Evolutionary conservation across 2,113 vertebrate species (phyloP).

Genomic region (Pogonocichla stellata): DNA sequence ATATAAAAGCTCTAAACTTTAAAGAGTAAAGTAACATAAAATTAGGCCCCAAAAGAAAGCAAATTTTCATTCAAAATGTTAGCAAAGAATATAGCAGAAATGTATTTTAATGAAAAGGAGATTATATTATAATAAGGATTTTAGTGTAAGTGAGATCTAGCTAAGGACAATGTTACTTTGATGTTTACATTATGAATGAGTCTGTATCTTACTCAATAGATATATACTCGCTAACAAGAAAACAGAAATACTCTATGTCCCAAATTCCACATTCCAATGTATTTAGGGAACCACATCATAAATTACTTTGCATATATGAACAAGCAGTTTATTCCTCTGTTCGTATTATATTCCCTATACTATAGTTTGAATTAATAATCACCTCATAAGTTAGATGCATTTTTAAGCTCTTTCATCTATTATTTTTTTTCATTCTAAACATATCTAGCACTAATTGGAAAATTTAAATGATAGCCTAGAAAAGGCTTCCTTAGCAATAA

Average conservation of each 20-base stretch:
- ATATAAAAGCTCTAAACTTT: background rate
- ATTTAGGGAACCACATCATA: background rate
- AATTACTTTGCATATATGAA: background rate
- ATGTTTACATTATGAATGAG: background rate
- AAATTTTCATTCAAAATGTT: background rate
- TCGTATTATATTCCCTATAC: background rate
- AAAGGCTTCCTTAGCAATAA: background rate
- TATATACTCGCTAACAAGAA: background rate
- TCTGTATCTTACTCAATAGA: background rate
- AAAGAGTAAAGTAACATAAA: background rate
- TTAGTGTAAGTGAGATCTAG: background rate
- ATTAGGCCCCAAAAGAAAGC: background rate
- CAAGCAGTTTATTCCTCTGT: background rate
- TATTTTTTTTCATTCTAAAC: background rate
- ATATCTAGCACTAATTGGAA: background rate
- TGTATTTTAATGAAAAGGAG: background rate
- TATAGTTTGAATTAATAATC: background rate
- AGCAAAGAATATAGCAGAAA: background rate
- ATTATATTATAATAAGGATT: background rate
- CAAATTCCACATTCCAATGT: background rate
- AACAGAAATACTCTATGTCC: background rate
- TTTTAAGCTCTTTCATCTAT: background rate
- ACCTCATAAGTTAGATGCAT: background rate
- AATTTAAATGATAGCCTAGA: background rate
- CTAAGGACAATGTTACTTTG: background rate